phyloP scores from a whole-genome alignment of 2,113 vertebrate species.

The Sphaerodactylus townsendi region DNA sequence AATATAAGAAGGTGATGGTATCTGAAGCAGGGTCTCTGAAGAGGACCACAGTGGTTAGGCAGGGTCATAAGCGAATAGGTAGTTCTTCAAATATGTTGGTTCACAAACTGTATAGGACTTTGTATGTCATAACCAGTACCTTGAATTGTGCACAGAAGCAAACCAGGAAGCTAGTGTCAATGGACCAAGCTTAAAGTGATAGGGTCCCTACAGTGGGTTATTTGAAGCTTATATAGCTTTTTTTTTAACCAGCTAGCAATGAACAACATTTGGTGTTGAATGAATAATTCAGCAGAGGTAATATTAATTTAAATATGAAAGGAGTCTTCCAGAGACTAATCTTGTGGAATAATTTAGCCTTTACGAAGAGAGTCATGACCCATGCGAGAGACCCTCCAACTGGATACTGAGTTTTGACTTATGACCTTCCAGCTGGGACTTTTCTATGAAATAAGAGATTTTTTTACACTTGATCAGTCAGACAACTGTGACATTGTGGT shows the following conservation, averaged over 20 bases:
- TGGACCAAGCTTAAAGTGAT: too few species aligned
- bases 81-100: too few species aligned
- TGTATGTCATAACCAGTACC: too few species aligned
- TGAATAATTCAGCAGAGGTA: neutral
- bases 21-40: too few species aligned
- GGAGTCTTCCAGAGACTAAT: neutral
- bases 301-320: conserved; percentile 35
- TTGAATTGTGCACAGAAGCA: too few species aligned
- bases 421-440: conserved; percentile 24
- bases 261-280: conserved; percentile 5
- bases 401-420: conserved; percentile 25
- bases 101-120: too few species aligned
- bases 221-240: neutral
- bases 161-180: too few species aligned
- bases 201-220: neutral
- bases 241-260: conserved; percentile 16
- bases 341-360: neutral
- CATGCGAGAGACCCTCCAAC: neutral
- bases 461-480: conserved; percentile 33
- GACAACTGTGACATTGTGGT: conserved; percentile 15
- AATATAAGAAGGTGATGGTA: too few species aligned
- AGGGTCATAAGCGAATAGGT: too few species aligned
- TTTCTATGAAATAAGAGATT: conserved; percentile 1
- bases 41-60: too few species aligned
- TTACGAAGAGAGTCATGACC: conserved; percentile 9